Evolutionary conservation across 2,888 invertebrate genomes (phyloP).

Genomic region (Coenonympha arcania): DNA sequence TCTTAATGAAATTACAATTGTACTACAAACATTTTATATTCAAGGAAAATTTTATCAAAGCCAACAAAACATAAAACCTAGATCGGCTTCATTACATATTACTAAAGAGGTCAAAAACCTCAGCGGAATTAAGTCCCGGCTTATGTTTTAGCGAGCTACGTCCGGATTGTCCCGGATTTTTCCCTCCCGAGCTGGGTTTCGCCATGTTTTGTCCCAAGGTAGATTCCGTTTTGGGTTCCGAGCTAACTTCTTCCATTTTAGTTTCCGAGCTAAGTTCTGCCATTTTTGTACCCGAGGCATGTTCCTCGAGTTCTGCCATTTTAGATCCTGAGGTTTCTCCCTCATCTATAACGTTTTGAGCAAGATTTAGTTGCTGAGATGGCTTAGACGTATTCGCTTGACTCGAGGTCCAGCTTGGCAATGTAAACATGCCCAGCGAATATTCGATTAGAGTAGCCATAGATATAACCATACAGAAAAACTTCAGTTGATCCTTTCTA

Average conservation of each 20-base stretch:
- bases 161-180: not conserved
- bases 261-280: not conserved
- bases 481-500: slow-evolving; percentile 46
- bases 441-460: slow-evolving; percentile 50
- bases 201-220: not conserved
- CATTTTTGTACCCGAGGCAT: not conserved
- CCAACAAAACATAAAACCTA: too few relatives aligned
- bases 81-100: too few relatives aligned
- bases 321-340: not conserved
- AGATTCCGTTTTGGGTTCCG: not conserved
- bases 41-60: too few relatives aligned
- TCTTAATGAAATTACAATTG: too few relatives aligned
- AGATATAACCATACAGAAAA: slow-evolving; percentile 45
- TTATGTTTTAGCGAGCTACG: not conserved
- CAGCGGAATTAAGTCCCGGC: not conserved
- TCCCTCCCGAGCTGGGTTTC: not conserved
- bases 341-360: slow-evolving; percentile 35
- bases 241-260: not conserved
- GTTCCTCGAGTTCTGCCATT: not conserved
- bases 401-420: slow-evolving; percentile 25
- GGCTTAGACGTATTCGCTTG: slow-evolving; percentile 17
- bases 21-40: too few relatives aligned
- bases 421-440: slow-evolving; percentile 45
- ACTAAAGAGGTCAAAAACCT: slow-evolving; percentile 7
- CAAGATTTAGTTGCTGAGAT: slow-evolving; percentile 33